A percentile compares a stretch with the other conserved stretches of the same genome.
These are phyloP conservation scores for Mallotus villosus DNA, from an alignment of 2,797 vertebrate genomes.

Conservation along the genomic window DNA sequence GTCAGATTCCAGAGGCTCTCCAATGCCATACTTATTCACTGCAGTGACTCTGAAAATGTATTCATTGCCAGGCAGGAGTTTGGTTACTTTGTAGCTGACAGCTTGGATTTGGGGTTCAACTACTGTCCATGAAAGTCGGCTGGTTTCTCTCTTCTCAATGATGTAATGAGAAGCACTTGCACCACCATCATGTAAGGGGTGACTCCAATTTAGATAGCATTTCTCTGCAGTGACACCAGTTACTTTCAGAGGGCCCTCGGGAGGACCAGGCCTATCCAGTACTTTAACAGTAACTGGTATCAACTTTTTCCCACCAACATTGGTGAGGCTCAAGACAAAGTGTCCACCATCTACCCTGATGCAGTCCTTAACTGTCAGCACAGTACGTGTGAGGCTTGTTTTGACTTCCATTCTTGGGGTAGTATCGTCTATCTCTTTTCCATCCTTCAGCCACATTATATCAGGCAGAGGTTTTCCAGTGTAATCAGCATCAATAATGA, in stretches of 20 bases:
- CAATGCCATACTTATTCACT: slow-evolving; percentile 95
- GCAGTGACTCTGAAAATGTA: slow-evolving; percentile 97
- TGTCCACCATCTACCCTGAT: slow-evolving; percentile 87
- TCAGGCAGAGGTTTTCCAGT: slow-evolving; percentile 91
- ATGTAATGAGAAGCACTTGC: slow-evolving; percentile 92
- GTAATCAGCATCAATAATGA: slow-evolving; percentile 91
- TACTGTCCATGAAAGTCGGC: slow-evolving; percentile 89
- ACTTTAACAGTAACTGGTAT: slow-evolving; percentile 87
- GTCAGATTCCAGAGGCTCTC: slow-evolving; percentile 91
- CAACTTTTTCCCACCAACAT: slow-evolving; percentile 90
- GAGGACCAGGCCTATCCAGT: slow-evolving; percentile 91
- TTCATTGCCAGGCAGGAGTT: slow-evolving; percentile 91
- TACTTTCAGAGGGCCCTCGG: slow-evolving; percentile 84
- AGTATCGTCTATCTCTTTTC: slow-evolving; percentile 83
- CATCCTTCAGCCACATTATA: slow-evolving; percentile 86
- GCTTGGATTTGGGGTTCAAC: slow-evolving; percentile 90
- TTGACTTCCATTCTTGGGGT: slow-evolving; percentile 82
- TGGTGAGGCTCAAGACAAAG: slow-evolving; percentile 84
- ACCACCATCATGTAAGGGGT: slow-evolving; percentile 91
- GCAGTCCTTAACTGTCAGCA: slow-evolving; percentile 77
- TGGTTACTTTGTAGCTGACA: slow-evolving; percentile 89
- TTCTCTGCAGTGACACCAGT: slow-evolving; percentile 92
- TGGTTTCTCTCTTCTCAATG: slow-evolving; percentile 94
- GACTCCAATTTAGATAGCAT: slow-evolving; percentile 88
- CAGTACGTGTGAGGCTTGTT: slow-evolving; percentile 88